Evolutionary conservation across 2,888 invertebrate genomes (phyloP).

Genomic region (Caenorhabditis zanzibari): DNA sequence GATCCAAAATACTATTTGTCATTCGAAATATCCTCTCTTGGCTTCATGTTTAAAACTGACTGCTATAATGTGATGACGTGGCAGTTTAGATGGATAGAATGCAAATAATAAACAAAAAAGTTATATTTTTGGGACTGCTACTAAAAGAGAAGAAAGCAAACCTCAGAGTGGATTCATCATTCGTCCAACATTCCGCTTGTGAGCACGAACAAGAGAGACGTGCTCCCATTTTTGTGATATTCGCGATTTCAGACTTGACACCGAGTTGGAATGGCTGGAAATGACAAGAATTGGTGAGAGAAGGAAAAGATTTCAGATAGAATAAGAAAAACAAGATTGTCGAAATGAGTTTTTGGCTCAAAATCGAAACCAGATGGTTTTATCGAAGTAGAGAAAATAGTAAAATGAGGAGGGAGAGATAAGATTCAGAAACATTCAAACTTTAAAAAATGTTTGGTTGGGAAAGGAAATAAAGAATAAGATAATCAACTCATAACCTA

Average conservation of each 20-base stretch:
- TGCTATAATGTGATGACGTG: slow-evolving; percentile 11
- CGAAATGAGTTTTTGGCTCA: not conserved
- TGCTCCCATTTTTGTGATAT: slow-evolving; percentile 55
- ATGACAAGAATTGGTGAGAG: slow-evolving; percentile 16
- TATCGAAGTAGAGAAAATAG: not conserved
- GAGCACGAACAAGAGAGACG: slow-evolving; percentile 65
- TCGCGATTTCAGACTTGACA: slow-evolving; percentile 12
- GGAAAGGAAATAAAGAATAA: not conserved
- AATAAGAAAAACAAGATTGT: not conserved
- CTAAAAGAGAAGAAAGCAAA: slow-evolving; percentile 9
- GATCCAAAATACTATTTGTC: slow-evolving; percentile 34
- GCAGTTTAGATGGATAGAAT: not conserved
- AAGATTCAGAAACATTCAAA: too few relatives aligned
- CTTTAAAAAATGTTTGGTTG: too few relatives aligned
- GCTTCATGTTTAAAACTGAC: not conserved
- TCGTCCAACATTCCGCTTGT: slow-evolving; percentile 64
- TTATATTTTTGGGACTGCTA: slow-evolving; percentile 19
- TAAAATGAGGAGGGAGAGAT: not conserved
- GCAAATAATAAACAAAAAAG: not conserved
- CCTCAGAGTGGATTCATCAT: slow-evolving; percentile 64
- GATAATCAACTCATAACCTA: not conserved
- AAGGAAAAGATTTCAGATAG: not conserved
- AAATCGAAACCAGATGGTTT: not conserved
- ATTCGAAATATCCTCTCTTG: slow-evolving; percentile 5
- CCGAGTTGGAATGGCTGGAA: slow-evolving; percentile 22